A percentile compares a stretch with the other conserved stretches of the same genome.
Conservation (phyloP, 2,888 invertebrate genomes). For the Tenthredo scrophulariae region DNA sequence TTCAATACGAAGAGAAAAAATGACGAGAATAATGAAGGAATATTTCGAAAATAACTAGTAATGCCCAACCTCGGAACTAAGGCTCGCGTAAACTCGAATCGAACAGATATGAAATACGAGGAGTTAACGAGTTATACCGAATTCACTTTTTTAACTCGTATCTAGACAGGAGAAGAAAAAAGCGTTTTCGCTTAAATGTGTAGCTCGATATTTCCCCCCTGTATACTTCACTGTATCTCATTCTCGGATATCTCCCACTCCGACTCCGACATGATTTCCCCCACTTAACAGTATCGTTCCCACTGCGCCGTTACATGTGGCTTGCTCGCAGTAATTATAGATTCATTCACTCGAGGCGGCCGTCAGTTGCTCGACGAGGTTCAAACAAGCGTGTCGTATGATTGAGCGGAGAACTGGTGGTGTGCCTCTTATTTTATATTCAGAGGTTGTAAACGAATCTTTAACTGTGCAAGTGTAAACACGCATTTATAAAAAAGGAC, state of each 20-base stretch:
- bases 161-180: neutral
- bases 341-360: constrained; percentile 68
- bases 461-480: too few species aligned
- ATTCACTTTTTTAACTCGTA: constrained; percentile 59
- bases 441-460: too few species aligned
- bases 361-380: constrained; percentile 62
- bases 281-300: constrained; percentile 23
- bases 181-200: constrained; percentile 48
- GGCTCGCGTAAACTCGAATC: neutral
- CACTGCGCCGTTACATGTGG: constrained; percentile 46
- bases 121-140: constrained; percentile 62
- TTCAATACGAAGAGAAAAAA: neutral
- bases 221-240: neutral
- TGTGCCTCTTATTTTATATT: neutral
- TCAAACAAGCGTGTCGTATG: constrained; percentile 46
- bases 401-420: neutral
- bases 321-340: constrained; percentile 63
- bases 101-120: constrained; percentile 4
- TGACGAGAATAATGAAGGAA: neutral
- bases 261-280: neutral
- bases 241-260: constrained; percentile 16
- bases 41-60: neutral
- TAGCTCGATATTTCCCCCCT: neutral
- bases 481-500: neutral
- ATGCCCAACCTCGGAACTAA: neutral